Base-by-base conservation (phyloP, 2,888 invertebrate species). In the Caenorhabditis parvicauda region DNA sequence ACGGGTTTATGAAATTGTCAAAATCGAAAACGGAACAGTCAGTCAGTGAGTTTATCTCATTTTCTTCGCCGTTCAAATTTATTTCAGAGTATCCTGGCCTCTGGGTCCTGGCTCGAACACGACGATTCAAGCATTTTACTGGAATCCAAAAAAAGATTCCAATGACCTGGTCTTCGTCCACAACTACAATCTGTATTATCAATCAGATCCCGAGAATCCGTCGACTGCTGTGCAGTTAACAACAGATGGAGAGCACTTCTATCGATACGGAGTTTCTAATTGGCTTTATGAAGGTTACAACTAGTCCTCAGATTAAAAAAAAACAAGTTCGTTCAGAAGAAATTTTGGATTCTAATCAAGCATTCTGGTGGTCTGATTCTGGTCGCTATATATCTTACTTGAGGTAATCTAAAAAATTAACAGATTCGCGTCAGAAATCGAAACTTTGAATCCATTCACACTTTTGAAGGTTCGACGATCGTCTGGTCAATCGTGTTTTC, bases 301-400 rank as follows among this genome's bases (percentile, higher is more conserved):
- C 17, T 39, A 14, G 19, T 17, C 21, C n/a, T 17, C 24, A 45
- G 12, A 45, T 45, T 25, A 22, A 37, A 17, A 27, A 28, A 19
- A 41, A n/a, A 51, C 3, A 41, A 28, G 14, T 28, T 39, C 9
- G 48, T 71, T 46, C 48, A 72, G 76, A 75, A 55, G 74, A 75
- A 53, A 73, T 76, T 7, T 39, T 72, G 7, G 59, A 54, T 28
- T 52, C 46, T 7, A 41, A 59, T 6, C 54, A 58, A 24, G 67
- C 75, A 7, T 47, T 75, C 22, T 75, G 75, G 74, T 76, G 73
- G 75, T 72, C 75, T 7, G 53, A 52, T 5, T 54, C 63, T 0
- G 75, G 75, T 2, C 22, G 64, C 39, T 72, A 69, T 51, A 42
- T 74, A 6, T 70, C 72, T 1, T 74, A 63, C 49, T 48, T 68